phyloP scores from a whole-genome alignment of 2,797 vertebrate genomes.

The Menidia menidia region DNA sequence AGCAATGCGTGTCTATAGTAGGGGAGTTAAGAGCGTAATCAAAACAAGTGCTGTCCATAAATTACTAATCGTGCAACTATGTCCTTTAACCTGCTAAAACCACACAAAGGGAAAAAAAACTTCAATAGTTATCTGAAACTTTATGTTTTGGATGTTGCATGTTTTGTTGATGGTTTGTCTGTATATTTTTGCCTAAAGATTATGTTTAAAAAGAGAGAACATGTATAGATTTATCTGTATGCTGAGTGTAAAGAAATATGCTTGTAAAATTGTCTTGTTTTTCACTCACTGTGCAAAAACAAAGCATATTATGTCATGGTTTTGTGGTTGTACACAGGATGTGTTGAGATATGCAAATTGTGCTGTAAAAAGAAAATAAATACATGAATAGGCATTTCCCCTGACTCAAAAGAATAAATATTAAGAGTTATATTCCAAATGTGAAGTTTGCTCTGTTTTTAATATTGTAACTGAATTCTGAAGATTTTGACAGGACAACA shows the following conservation, averaged over 20 bases:
- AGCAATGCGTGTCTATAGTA: slow-evolving; percentile 86
- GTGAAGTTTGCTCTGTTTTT: slow-evolving; percentile 38
- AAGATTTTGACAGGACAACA: background rate
- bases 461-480: background rate
- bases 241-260: slow-evolving; percentile 91
- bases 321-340: slow-evolving; percentile 97
- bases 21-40: slow-evolving; percentile 83
- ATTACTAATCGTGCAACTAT: slow-evolving; percentile 82
- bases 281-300: slow-evolving; percentile 94
- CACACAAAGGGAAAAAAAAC: slow-evolving; percentile 75
- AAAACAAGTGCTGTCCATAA: slow-evolving; percentile 86
- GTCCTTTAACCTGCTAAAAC: slow-evolving; percentile 74
- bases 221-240: slow-evolving; percentile 89
- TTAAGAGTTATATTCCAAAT: slow-evolving; percentile 83
- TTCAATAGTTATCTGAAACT: slow-evolving; percentile 85
- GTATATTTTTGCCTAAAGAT: slow-evolving; percentile 85
- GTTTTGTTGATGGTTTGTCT: slow-evolving; percentile 91
- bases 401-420: slow-evolving; percentile 95
- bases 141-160: slow-evolving; percentile 98
- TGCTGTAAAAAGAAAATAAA: slow-evolving; percentile 86
- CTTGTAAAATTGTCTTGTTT: slow-evolving; percentile 97
- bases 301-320: slow-evolving; percentile 89
- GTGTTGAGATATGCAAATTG: slow-evolving; percentile 97
- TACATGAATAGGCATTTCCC: slow-evolving; percentile 77
- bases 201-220: slow-evolving; percentile 84